phyloP scores from a whole-genome alignment of 1,140 invertebrate genomes.

The Agrypnia vestita region DNA sequence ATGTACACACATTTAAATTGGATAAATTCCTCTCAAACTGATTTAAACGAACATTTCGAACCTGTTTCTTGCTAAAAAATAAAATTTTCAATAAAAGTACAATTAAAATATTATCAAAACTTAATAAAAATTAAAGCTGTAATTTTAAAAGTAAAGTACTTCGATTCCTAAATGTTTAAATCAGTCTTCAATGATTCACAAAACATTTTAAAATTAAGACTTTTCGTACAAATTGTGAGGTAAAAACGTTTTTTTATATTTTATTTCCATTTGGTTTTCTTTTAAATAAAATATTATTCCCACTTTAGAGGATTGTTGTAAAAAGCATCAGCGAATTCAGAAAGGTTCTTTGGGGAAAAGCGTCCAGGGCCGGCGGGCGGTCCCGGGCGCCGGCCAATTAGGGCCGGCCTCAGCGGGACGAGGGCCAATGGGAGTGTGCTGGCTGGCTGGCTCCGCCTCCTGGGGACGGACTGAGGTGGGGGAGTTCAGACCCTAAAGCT shows the following conservation, averaged over 20 bases:
- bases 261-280: not conserved
- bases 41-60: too few relatives aligned
- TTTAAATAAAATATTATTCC: slow-evolving; percentile 7
- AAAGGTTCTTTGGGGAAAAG: slow-evolving; percentile 24
- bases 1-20: too few relatives aligned
- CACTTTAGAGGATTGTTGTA: not conserved
- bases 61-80: too few relatives aligned
- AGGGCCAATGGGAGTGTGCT: slow-evolving; percentile 61
- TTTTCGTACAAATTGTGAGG: not conserved
- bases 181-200: too few relatives aligned
- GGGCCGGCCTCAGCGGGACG: slow-evolving; percentile 54
- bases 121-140: too few relatives aligned
- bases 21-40: too few relatives aligned
- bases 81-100: too few relatives aligned
- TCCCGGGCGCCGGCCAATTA: slow-evolving; percentile 60
- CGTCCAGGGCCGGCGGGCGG: slow-evolving; percentile 55
- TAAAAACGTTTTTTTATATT: not conserved
- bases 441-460: slow-evolving; percentile 56
- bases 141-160: too few relatives aligned
- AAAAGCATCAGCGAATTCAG: slow-evolving; percentile 11
- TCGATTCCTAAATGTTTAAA: too few relatives aligned
- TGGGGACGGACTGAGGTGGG: slow-evolving; percentile 53
- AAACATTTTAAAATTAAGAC: not conserved
- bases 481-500: slow-evolving; percentile 37
- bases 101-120: not conserved